Percentiles rank a stretch among this genome's conserved stretches.
Conservation (phyloP, 2,888 invertebrate genomes). For the Alloplasta piceator region DNA sequence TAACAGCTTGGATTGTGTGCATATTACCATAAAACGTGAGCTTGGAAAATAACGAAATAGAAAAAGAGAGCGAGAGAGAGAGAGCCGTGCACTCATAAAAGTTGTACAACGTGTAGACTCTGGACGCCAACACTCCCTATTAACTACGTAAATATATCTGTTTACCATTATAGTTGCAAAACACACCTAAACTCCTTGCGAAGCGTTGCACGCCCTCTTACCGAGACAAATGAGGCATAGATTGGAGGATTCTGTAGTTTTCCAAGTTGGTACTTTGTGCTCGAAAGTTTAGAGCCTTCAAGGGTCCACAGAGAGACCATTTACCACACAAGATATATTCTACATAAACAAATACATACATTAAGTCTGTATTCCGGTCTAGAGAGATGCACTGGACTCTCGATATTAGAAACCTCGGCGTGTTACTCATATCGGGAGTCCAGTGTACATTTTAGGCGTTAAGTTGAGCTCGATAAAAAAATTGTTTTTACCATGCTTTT, state of each 20-base stretch:
- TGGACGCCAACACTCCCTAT: neutral
- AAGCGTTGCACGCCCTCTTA: constrained; percentile 2
- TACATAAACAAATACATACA: too few species aligned
- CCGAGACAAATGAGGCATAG: constrained; percentile 7
- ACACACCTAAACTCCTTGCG: neutral
- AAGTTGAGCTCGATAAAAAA: too few species aligned
- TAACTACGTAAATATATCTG: constrained; percentile 56
- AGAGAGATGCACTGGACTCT: too few species aligned
- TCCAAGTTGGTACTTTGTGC: neutral
- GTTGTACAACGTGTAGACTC: neutral
- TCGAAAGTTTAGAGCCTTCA: neutral
- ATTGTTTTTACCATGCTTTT: too few species aligned
- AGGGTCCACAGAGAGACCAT: too few species aligned
- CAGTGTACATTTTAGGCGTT: too few species aligned
- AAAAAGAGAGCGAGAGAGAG: constrained; percentile 10
- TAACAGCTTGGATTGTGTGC: neutral
- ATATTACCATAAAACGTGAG: constrained; percentile 15
- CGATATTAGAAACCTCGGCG: too few species aligned
- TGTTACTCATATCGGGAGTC: too few species aligned
- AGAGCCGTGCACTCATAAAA: constrained; percentile 25
- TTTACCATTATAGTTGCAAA: constrained; percentile 43
- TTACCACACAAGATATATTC: too few species aligned
- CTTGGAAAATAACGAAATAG: constrained; percentile 22
- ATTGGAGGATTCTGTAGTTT: neutral
- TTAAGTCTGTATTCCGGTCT: too few species aligned